Percentiles rank a stretch among this genome's conserved stretches.
Evolutionary conservation across 2,113 vertebrate genomes (phyloP).

Genomic region (Menidia beryllina): DNA sequence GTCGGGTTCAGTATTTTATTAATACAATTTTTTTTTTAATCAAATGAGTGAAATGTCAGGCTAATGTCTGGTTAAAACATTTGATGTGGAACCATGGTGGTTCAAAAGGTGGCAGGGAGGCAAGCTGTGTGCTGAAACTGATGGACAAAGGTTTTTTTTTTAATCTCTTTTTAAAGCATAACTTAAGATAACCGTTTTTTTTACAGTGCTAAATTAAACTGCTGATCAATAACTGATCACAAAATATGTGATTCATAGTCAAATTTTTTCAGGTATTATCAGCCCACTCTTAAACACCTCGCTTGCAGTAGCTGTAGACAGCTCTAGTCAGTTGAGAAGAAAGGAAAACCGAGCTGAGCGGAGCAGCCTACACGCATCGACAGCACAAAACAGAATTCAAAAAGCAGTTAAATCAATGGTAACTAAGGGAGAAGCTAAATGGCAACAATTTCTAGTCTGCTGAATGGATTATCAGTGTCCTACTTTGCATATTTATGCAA

Average conservation of each 20-base stretch:
- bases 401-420: background rate
- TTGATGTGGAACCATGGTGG: background rate
- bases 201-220: slow-evolving; percentile 34
- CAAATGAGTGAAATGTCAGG: slow-evolving; percentile 4
- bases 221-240: slow-evolving; percentile 7
- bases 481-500: too few species aligned
- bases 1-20: slow-evolving; percentile 23
- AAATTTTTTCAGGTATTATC: background rate
- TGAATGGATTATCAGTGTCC: background rate
- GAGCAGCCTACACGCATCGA: background rate
- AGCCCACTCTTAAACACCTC: background rate
- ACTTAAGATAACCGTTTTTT: slow-evolving; percentile 23
- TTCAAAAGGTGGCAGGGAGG: slow-evolving; percentile 16
- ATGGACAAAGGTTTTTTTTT: slow-evolving; percentile 52
- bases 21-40: slow-evolving; percentile 13
- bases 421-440: background rate
- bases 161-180: background rate
- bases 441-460: background rate
- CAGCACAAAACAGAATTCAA: background rate
- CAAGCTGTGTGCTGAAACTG: slow-evolving; percentile 31
- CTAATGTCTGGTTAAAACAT: background rate
- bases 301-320: background rate
- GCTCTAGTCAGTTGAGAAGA: background rate
- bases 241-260: background rate
- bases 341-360: background rate